Conservation (phyloP, 2,113 vertebrate genomes). For the Ariopsis seemanni region DNA sequence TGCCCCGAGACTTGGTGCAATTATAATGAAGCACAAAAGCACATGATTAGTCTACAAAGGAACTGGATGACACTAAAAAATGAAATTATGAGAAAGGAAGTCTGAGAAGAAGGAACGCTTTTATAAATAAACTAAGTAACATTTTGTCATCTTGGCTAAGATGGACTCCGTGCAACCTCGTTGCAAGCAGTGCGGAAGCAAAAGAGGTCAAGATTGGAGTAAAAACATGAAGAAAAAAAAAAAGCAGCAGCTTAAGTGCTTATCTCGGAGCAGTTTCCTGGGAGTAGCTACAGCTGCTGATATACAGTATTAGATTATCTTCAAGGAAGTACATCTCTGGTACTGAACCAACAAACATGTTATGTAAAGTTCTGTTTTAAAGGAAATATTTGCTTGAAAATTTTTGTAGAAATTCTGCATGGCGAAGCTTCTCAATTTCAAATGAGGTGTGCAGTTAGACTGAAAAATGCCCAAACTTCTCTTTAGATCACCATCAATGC, state of each 20-base stretch:
- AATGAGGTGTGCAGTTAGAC: neutral
- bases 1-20: conserved; percentile 4
- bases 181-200: neutral
- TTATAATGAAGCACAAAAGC: conserved; percentile 16
- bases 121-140: conserved; percentile 8
- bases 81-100: neutral
- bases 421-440: neutral
- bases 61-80: neutral
- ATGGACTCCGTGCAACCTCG: neutral
- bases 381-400: neutral
- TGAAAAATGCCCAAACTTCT: conserved; percentile 15
- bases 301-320: conserved; percentile 10
- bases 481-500: conserved; percentile 27
- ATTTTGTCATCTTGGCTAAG: conserved; percentile 24
- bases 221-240: neutral
- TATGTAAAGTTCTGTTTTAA: neutral
- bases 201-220: neutral
- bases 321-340: neutral
- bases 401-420: neutral
- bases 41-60: neutral
- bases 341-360: neutral
- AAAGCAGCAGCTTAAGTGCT: neutral
- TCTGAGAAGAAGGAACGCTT: neutral
- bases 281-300: conserved; percentile 6
- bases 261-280: conserved; percentile 19